phyloP scores from a whole-genome alignment of 2,888 invertebrate species.

The Leptinotarsa peninsularis region DNA sequence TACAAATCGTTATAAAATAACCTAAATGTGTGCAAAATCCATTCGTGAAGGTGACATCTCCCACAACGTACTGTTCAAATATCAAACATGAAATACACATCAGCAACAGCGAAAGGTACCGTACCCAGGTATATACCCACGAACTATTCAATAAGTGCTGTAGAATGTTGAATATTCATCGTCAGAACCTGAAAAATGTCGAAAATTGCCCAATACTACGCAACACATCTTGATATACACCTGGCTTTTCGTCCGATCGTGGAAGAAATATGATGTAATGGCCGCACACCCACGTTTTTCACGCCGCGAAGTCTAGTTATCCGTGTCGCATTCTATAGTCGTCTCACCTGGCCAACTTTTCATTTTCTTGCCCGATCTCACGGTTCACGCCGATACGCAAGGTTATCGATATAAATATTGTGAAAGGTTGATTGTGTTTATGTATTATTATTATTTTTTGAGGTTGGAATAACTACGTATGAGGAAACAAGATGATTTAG shows the following conservation, averaged over 20 bases:
- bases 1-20: no score
- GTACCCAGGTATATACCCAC: background rate
- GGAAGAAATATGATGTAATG: constrained; percentile 38
- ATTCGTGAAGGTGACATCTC: constrained; percentile 3
- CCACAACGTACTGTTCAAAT: background rate
- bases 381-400: constrained; percentile 38
- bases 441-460: constrained; percentile 22
- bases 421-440: constrained; percentile 42
- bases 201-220: constrained; percentile 23
- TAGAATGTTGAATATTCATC: constrained; percentile 17
- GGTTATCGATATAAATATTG: constrained; percentile 38
- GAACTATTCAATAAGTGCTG: background rate
- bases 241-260: constrained; percentile 32
- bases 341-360: constrained; percentile 17
- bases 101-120: background rate
- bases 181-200: constrained; percentile 23
- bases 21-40: background rate
- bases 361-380: constrained; percentile 24
- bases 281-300: constrained; percentile 40
- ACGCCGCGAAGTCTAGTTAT: constrained; percentile 41
- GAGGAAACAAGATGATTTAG: constrained; percentile 10
- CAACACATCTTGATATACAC: constrained; percentile 30
- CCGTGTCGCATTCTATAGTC: constrained; percentile 3
- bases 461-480: constrained; percentile 10
- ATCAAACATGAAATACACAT: background rate